Evolutionary conservation across 2,888 invertebrate genomes (phyloP), one percentile per base, ranked within the genome.

Genomic region (Metallyticus violacea): DNA sequence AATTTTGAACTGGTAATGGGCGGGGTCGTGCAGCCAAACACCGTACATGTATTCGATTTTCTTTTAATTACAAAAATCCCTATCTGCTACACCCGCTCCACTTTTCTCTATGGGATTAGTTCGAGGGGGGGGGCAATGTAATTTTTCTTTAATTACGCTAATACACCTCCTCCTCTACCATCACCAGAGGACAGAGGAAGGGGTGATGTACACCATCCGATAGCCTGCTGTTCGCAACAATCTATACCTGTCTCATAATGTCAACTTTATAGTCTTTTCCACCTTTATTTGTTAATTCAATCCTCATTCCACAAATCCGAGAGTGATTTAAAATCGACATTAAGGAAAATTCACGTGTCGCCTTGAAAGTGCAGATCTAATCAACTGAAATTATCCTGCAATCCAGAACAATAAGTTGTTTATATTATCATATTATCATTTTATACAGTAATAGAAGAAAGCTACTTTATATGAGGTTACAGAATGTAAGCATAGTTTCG

Each of bases 61-160:
- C 83, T 83, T 83, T 83, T 83, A 83, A 83, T 83, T 83, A 83
- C 77, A 83, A 83, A 83, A 77, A 83, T 27, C 25, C 83, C 77
- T 30, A n/a, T 28, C 62, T 7, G n/a, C n/a, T n/a, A n/a, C 5
- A 7, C 62, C 62, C 7, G n/a, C 7, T 22, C 82, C 76, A 15
- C 82, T 82, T 82, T 76, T 76, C 27, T 82, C 82, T 15, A 62
- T 62, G 40, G 77, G 76, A 28, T 27, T 77, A n/a, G 28, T 28
- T 76, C 40, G 40, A 62, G 40, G 40, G 40, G 40, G 40, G 40
- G 40, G 40, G 62, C 62, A 77, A 25, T 83, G 83, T 83, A 83
- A 83, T 83, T 83, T 83, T 83, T 83, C 83, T 83, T 83, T 77
- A 83, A 83, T 83, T 83, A 83, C 83, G 83, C 77, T 83, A 83